Conservation (phyloP, 2,797 vertebrate species). For the Pantherophis vulpinus region DNA sequence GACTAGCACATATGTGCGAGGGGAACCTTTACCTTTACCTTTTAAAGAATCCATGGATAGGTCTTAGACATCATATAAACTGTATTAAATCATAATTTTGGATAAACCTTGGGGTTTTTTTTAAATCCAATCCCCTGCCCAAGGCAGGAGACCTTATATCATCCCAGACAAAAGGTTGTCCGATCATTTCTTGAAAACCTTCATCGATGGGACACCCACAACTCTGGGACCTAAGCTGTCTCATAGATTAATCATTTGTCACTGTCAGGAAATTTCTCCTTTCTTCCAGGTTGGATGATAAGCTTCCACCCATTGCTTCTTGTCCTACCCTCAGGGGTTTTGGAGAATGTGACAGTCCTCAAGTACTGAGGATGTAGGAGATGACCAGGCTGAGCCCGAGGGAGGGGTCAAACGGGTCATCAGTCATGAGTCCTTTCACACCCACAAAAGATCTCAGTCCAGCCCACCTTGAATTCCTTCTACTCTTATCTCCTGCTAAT, state of each 20-base stretch:
- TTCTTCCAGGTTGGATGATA: no score
- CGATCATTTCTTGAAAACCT: no score
- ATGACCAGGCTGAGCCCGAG: background rate
- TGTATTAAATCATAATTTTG: no score
- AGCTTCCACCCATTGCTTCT: background rate
- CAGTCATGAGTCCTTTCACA: background rate
- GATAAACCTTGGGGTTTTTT: no score
- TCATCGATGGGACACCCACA: no score
- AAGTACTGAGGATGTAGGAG: background rate
- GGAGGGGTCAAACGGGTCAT: background rate
- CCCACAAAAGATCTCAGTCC: background rate
- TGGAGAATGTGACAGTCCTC: background rate
- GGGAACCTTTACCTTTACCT: no score
- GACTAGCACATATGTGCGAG: no score
- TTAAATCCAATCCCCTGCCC: no score
- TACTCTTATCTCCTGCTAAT: background rate
- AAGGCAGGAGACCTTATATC: no score
- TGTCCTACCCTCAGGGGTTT: background rate
- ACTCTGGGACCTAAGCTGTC: background rate
- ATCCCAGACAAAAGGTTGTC: no score
- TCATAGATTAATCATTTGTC: background rate
- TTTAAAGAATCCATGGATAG: background rate
- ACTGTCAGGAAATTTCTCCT: background rate
- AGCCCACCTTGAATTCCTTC: background rate
- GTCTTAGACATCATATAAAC: background rate